These are phyloP conservation scores for Dromaius novaehollandiae DNA, from an alignment of 2,113 vertebrate genomes.

Conservation along the genomic window DNA sequence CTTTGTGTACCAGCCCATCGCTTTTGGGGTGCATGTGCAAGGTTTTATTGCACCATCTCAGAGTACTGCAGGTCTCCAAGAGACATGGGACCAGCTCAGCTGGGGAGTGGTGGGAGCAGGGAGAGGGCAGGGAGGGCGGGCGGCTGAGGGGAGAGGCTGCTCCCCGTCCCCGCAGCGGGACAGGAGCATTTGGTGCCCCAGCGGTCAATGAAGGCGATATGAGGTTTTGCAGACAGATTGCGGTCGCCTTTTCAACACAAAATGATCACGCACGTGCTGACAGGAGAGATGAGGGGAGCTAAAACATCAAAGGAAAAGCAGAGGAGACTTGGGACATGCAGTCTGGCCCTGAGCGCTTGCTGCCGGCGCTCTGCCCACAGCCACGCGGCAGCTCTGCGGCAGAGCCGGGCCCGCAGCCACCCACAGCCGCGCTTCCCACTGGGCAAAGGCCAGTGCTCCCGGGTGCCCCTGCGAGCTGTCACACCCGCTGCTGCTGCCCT, in stretches of 20 bases:
- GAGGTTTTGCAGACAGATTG: too few species aligned
- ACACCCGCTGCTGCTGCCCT: not conserved
- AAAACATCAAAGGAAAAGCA: not conserved
- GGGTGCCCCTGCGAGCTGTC: not conserved
- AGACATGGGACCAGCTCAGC: not conserved
- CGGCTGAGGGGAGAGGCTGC: too few species aligned
- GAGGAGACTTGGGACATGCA: not conserved
- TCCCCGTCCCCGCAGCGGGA: too few species aligned
- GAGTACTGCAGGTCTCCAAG: not conserved
- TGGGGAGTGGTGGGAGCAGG: rapidly evolving
- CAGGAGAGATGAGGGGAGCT: not conserved
- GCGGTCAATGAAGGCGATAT: too few species aligned
- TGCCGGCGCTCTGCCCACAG: not conserved
- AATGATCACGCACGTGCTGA: not conserved
- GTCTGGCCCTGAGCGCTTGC: too few species aligned
- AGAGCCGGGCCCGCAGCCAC: not conserved
- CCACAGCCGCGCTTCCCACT: not conserved
- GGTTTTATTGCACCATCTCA: not conserved
- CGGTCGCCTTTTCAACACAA: too few species aligned
- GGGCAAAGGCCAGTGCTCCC: not conserved
- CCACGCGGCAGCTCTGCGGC: too few species aligned
- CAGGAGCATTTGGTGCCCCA: too few species aligned
- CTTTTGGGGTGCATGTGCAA: not conserved
- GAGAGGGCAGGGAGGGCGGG: not conserved
- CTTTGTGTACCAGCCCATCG: too few species aligned